Conservation (phyloP, 64 coral and sea anemone genomes). For the Montipora foliosa region DNA sequence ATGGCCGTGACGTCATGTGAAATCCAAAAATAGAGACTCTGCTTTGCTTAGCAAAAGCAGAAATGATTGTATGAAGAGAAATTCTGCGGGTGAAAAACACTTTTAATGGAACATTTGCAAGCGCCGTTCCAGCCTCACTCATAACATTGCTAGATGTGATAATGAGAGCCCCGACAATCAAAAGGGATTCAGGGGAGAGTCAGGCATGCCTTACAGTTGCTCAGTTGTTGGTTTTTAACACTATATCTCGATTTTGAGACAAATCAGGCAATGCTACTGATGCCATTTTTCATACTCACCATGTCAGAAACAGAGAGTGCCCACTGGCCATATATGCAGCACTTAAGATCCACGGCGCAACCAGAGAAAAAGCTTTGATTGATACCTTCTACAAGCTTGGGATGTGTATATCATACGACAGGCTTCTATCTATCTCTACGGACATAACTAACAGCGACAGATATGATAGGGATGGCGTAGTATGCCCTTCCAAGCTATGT, state of each 20-base stretch:
- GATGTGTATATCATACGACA: constrained; percentile 38
- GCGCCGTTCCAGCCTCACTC: constrained; percentile 37
- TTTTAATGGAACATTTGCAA: constrained; percentile 60
- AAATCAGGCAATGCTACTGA: constrained; percentile 17
- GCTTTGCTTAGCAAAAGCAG: constrained; percentile 24
- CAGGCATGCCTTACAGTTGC: constrained; percentile 47
- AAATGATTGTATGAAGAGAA: constrained; percentile 36
- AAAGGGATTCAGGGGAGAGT: background rate
- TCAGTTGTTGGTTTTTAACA: constrained; percentile 58
- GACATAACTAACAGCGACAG: constrained; percentile 4
- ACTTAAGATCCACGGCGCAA: constrained; percentile 41
- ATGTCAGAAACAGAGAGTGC: constrained; percentile 47
- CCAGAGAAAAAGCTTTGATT: constrained; percentile 40
- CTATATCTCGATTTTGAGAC: background rate
- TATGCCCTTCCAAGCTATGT: constrained; percentile 43
- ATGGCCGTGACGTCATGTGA: no score
- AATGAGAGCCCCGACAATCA: constrained; percentile 15
- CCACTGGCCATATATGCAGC: constrained; percentile 57
- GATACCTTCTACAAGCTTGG: constrained; percentile 64
- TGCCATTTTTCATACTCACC: constrained; percentile 26
- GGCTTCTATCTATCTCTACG: constrained; percentile 25
- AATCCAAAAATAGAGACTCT: no score
- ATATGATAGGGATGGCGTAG: constrained; percentile 8
- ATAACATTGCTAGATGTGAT: constrained; percentile 19
- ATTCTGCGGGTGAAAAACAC: constrained; percentile 65